phyloP scores from a whole-genome alignment of 2,888 invertebrate genomes.

The Rotaria macrura region DNA sequence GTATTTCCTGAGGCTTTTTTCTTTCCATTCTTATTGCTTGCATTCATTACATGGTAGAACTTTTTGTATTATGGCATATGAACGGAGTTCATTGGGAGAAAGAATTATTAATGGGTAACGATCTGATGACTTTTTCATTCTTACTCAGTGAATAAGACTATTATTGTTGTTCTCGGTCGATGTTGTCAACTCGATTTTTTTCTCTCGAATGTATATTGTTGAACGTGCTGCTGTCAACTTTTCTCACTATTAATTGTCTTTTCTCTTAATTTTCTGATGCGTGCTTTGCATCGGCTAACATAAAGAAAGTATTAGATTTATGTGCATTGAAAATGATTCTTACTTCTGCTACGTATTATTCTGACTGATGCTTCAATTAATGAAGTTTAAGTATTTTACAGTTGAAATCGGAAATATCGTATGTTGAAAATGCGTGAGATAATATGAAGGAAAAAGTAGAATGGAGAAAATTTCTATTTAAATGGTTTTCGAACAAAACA shows the following conservation, averaged over 20 bases:
- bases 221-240: not conserved
- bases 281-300: not conserved
- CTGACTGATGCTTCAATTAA: not conserved
- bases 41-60: not conserved
- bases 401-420: not conserved
- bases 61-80: not conserved
- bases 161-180: not conserved
- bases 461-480: not conserved
- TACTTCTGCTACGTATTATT: not conserved
- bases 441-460: not conserved
- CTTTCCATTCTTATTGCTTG: not conserved
- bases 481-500: not conserved
- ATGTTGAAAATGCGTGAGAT: not conserved
- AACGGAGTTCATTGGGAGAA: not conserved
- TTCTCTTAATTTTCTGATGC: not conserved
- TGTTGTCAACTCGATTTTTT: not conserved
- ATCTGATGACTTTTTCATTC: not conserved
- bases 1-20: not conserved
- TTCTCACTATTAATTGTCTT: not conserved
- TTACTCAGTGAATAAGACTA: not conserved
- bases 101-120: constrained; percentile 8
- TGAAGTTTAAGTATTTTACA: not conserved
- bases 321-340: not conserved
- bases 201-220: not conserved
- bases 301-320: not conserved